A percentile compares a stretch with the other conserved stretches of the same genome.
phyloP scores from a whole-genome alignment of 1,140 invertebrate species.

The Drosophila miranda region DNA sequence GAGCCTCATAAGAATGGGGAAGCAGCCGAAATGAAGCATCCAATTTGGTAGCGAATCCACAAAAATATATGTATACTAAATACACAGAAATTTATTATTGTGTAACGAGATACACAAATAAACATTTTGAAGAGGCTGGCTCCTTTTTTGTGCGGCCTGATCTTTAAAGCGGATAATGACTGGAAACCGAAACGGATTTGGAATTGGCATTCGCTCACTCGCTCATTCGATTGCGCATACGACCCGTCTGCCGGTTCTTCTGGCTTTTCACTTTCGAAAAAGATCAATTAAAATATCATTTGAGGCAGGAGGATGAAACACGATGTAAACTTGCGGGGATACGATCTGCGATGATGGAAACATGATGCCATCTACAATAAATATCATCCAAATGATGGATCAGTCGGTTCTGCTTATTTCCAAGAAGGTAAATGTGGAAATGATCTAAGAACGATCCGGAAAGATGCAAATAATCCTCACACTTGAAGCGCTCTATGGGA shows the following conservation, averaged over 20 bases:
- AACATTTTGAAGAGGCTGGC: slow-evolving; percentile 51
- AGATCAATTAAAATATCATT: slow-evolving; percentile 15
- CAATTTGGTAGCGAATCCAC: slow-evolving; percentile 50
- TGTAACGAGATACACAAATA: slow-evolving; percentile 74
- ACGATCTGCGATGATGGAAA: too few relatives aligned
- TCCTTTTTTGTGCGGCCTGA: slow-evolving; percentile 62
- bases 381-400: too few relatives aligned
- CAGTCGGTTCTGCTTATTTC: too few relatives aligned
- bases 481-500: background rate
- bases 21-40: slow-evolving; percentile 51
- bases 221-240: slow-evolving; percentile 1
- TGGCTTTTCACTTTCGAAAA: slow-evolving; percentile 43
- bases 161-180: slow-evolving; percentile 53
- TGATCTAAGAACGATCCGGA: too few relatives aligned
- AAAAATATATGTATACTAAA: slow-evolving; percentile 26
- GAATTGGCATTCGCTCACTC: slow-evolving; percentile 29
- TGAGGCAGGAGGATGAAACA: background rate
- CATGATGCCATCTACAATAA: too few relatives aligned
- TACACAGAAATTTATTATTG: slow-evolving; percentile 26
- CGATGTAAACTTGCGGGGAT: too few relatives aligned
- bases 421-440: too few relatives aligned
- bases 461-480: too few relatives aligned
- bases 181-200: slow-evolving; percentile 38
- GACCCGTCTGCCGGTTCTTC: background rate
- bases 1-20: slow-evolving; percentile 53